Evolutionary conservation across 2,113 vertebrate genomes (phyloP).

Genomic region (Archilochus colubris): DNA sequence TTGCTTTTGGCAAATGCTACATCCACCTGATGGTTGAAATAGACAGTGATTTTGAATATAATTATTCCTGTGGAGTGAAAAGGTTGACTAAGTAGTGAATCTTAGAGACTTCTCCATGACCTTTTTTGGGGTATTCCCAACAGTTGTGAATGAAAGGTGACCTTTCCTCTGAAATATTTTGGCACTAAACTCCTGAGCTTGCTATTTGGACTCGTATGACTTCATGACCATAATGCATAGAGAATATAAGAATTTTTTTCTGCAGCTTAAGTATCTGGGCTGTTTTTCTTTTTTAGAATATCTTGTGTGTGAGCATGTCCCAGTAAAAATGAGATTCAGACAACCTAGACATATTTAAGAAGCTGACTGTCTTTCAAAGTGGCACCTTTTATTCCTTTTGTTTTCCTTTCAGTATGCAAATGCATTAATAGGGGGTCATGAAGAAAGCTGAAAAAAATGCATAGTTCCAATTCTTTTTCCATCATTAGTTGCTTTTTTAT

Average conservation of each 20-base stretch:
- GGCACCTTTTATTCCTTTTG: neutral
- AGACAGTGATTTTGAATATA: neutral
- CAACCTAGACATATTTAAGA: rapidly evolving
- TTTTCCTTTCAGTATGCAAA: neutral
- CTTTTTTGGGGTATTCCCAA: neutral
- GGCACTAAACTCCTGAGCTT: neutral
- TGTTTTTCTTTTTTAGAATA: neutral
- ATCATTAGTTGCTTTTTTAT: neutral
- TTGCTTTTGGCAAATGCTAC: neutral
- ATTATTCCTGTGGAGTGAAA: neutral
- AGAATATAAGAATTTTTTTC: neutral
- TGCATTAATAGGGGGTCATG: neutral
- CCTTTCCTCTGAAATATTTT: neutral
- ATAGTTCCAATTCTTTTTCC: neutral
- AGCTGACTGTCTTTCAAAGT: neutral
- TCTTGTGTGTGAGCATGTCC: rapidly evolving
- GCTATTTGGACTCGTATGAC: neutral
- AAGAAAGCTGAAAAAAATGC: neutral
- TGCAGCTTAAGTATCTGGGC: neutral
- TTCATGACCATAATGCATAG: neutral
- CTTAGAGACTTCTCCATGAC: neutral
- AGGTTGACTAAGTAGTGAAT: neutral
- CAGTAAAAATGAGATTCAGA: neutral
- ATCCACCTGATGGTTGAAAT: neutral
- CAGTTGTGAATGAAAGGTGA: neutral